Evolutionary conservation across 2,113 vertebrate genomes (phyloP).

Genomic region (Acinonyx jubatus): DNA sequence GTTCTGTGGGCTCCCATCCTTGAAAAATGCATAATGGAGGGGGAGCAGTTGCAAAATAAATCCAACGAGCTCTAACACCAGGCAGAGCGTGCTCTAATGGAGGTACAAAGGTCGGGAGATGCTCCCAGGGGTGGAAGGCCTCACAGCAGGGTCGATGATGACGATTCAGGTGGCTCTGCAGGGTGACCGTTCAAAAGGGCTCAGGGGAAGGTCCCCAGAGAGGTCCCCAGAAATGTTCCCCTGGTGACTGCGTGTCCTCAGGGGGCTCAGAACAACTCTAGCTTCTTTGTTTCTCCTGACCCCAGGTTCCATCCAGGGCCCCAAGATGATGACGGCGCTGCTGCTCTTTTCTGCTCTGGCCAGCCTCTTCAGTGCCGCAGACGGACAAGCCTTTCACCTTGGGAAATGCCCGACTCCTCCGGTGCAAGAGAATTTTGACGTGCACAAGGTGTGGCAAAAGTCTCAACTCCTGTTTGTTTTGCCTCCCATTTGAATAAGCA

Average conservation of each 20-base stretch:
- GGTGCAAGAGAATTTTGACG: slow-evolving; percentile 88
- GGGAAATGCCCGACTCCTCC: slow-evolving; percentile 90
- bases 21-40: not conserved
- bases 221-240: not conserved
- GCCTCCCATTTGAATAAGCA: not conserved
- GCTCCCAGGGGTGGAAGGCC: not conserved
- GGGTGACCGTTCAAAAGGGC: accelerated
- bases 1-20: not conserved
- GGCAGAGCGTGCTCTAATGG: not conserved
- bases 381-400: slow-evolving; percentile 90
- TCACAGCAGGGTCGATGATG: not conserved
- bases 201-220: not conserved
- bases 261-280: not conserved
- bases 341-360: slow-evolving; percentile 61
- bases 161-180: not conserved
- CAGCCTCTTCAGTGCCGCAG: slow-evolving; percentile 36
- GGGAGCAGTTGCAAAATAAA: not conserved
- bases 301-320: not conserved
- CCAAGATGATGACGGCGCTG: slow-evolving; percentile 40
- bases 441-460: slow-evolving; percentile 87
- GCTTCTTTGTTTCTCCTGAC: not conserved
- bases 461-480: not conserved
- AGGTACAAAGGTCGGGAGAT: not conserved
- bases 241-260: no score
- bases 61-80: not conserved